phyloP scores from a whole-genome alignment of 2,888 invertebrate genomes.

The Mimumesa dahlbomi region DNA sequence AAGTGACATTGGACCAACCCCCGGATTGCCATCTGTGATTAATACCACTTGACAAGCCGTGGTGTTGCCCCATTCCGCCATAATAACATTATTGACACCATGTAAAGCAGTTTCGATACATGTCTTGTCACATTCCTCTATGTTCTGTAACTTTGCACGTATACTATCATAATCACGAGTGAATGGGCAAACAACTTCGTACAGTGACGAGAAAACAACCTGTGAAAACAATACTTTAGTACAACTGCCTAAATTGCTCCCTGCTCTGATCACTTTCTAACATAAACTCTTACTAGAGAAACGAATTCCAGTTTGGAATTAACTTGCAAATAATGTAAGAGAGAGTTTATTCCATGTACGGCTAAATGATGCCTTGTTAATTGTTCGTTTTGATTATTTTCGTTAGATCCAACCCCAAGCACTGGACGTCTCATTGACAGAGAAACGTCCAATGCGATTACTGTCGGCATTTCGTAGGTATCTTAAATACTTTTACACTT shows the following conservation, averaged over 20 bases:
- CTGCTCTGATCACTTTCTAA: background rate
- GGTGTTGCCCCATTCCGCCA: slow-evolving; percentile 94
- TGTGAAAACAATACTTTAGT: slow-evolving; percentile 52
- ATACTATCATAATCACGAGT: slow-evolving; percentile 93
- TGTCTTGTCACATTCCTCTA: slow-evolving; percentile 94
- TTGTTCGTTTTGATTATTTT: slow-evolving; percentile 80
- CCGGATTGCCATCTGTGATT: slow-evolving; percentile 89
- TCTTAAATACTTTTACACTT: too few relatives aligned
- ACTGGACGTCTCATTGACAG: slow-evolving; percentile 87
- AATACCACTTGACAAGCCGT: slow-evolving; percentile 91
- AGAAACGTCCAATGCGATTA: slow-evolving; percentile 87
- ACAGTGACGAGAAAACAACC: slow-evolving; percentile 82
- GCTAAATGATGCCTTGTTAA: slow-evolving; percentile 84
- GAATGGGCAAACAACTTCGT: slow-evolving; percentile 89
- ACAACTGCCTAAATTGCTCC: background rate
- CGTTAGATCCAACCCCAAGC: slow-evolving; percentile 79
- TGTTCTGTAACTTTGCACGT: slow-evolving; percentile 86
- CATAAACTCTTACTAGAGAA: slow-evolving; percentile 83
- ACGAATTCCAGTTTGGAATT: slow-evolving; percentile 88
- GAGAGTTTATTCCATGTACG: slow-evolving; percentile 84
- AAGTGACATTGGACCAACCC: slow-evolving; percentile 85
- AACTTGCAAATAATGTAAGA: slow-evolving; percentile 85
- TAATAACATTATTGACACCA: slow-evolving; percentile 89
- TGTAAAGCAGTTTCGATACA: slow-evolving; percentile 90
- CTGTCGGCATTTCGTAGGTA: slow-evolving; percentile 87